A percentile compares a stretch with the other conserved stretches of the same genome.
phyloP scores from a whole-genome alignment of 2,888 invertebrate species.

The Ectemnius continuus region DNA sequence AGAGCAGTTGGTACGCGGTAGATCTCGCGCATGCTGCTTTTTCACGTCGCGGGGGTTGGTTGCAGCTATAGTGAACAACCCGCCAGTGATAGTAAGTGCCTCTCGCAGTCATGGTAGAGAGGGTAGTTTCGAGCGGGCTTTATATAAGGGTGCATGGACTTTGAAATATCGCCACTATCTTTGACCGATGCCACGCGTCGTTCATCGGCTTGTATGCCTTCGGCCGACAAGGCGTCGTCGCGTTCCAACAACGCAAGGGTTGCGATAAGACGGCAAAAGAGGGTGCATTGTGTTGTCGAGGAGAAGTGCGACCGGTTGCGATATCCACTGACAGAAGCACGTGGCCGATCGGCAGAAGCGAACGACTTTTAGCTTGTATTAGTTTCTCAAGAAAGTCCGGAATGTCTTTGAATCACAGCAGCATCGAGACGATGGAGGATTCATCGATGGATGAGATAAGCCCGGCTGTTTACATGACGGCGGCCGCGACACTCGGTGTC shows the following conservation, averaged over 20 bases:
- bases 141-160: conserved; percentile 62
- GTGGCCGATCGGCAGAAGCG: neutral
- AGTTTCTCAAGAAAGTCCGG: neutral
- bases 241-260: too few relatives aligned
- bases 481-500: conserved; percentile 74
- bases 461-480: conserved; percentile 31
- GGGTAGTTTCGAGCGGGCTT: conserved; percentile 44
- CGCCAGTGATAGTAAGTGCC: conserved; percentile 31
- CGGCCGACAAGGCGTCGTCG: neutral
- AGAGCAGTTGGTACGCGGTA: neutral
- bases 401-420: conserved; percentile 41
- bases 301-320: neutral
- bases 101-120: conserved; percentile 28
- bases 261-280: too few relatives aligned
- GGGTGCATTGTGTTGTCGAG: neutral
- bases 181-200: conserved; percentile 44
- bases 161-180: conserved; percentile 56
- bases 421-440: neutral
- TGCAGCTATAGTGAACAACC: conserved; percentile 11
- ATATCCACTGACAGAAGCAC: neutral
- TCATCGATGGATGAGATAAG: conserved; percentile 4
- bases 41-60: conserved; percentile 36
- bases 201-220: conserved; percentile 18
- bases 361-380: too few relatives aligned
- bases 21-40: conserved; percentile 63